Evolutionary conservation across 2,888 invertebrate species (phyloP).

Genomic region (Caenorhabditis auriculariae): DNA sequence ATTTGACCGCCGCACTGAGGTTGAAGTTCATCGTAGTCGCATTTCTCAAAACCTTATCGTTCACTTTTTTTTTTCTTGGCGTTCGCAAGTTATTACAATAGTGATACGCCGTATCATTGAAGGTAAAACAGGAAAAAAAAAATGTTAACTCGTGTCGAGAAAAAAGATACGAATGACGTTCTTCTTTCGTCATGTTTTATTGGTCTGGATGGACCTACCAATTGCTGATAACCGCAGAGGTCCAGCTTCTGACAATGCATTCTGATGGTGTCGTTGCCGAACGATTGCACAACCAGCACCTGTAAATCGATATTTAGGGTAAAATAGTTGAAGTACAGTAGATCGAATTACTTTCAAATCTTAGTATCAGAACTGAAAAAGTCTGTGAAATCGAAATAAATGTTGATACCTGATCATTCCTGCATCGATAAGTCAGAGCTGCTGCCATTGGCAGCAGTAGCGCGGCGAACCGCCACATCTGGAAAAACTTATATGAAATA

Average conservation of each 20-base stretch:
- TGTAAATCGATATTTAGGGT: conserved; percentile 8
- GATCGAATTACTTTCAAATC: neutral
- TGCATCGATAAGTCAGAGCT: conserved; percentile 39
- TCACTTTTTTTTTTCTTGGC: neutral
- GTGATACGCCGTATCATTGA: too few relatives aligned
- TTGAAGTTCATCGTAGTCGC: conserved; percentile 59
- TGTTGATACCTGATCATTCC: conserved; percentile 42
- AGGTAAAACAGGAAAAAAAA: too few relatives aligned
- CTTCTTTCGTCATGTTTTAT: too few relatives aligned
- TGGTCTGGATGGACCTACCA: too few relatives aligned
- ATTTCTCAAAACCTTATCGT: conserved; percentile 35
- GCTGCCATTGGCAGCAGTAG: conserved; percentile 13
- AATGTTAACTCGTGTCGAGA: too few relatives aligned
- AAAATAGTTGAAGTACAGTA: neutral
- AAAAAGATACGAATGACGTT: too few relatives aligned
- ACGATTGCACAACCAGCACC: conserved; percentile 59
- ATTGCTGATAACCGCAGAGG: conserved; percentile 55
- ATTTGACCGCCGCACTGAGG: conserved; percentile 59
- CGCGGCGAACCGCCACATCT: conserved; percentile 35
- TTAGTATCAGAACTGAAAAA: neutral
- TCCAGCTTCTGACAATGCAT: conserved; percentile 63
- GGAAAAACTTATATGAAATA: conserved; percentile 7
- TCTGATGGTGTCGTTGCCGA: conserved; percentile 63
- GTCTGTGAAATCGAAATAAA: neutral
- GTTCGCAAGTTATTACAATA: too few relatives aligned